Conservation (phyloP, 2,113 vertebrate genomes). For the Chionodraco myersi region DNA sequence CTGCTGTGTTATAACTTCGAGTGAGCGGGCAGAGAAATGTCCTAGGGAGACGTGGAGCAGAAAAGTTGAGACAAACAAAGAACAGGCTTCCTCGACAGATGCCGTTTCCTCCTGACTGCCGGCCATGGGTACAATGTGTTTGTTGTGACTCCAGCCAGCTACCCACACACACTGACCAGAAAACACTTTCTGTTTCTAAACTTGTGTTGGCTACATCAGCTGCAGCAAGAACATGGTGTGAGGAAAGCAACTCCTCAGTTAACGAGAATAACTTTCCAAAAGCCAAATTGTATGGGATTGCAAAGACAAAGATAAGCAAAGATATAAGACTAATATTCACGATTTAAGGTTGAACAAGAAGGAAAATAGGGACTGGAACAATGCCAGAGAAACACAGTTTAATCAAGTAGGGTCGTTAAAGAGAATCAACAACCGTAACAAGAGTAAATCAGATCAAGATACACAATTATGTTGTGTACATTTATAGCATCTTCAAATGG, state of each 20-base stretch:
- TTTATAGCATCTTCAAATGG: too few species aligned
- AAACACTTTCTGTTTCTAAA: too few species aligned
- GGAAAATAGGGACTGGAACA: neutral
- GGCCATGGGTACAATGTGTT: constrained; percentile 60
- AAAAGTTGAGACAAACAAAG: constrained; percentile 67
- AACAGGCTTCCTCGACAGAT: constrained; percentile 64
- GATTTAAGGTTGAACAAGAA: neutral
- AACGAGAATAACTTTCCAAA: neutral
- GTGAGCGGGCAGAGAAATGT: constrained; percentile 39
- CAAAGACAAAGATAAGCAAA: neutral
- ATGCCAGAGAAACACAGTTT: neutral
- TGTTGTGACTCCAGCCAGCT: constrained; percentile 69
- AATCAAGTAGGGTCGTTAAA: too few species aligned
- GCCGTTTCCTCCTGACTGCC: constrained; percentile 58
- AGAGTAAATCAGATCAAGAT: too few species aligned
- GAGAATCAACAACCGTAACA: too few species aligned
- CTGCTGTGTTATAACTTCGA: constrained; percentile 40
- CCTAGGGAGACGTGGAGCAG: constrained; percentile 39
- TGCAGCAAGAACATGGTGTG: constrained; percentile 19
- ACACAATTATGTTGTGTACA: too few species aligned
- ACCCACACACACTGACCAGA: constrained; percentile 43
- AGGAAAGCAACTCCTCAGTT: constrained; percentile 45
- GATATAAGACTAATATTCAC: neutral
- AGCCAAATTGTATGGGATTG: neutral
- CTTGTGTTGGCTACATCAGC: constrained; percentile 1